Percentiles rank a stretch among this genome's conserved stretches.
These are phyloP conservation scores for Gobiocypris rarus DNA, from an alignment of 2,113 vertebrate species.

Conservation along the genomic window DNA sequence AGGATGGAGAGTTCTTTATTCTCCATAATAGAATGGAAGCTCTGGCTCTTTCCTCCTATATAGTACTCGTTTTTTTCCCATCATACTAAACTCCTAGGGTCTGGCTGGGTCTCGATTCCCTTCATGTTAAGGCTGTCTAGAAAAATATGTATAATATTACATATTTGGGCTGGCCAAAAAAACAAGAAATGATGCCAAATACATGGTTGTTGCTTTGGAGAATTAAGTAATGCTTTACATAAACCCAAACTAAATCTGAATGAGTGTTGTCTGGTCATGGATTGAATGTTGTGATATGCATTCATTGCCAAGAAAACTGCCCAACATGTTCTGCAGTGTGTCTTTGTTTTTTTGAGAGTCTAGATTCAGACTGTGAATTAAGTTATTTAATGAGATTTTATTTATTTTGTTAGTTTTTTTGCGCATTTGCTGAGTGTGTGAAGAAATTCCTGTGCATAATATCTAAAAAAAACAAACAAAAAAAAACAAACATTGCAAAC, in stretches of 20 bases:
- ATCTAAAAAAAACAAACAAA: no score
- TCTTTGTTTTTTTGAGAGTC: neutral
- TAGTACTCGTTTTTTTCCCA: conserved; percentile 49
- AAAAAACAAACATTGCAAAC: no score
- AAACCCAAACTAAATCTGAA: neutral
- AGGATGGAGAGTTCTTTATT: conserved; percentile 62
- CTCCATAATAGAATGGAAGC: conserved; percentile 53
- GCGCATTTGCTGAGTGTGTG: neutral
- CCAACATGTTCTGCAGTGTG: neutral
- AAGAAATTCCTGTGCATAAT: neutral
- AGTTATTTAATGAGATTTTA: conserved; percentile 14
- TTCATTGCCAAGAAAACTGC: neutral
- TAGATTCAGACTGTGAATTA: conserved; percentile 22
- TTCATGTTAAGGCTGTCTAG: neutral
- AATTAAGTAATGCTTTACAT: neutral
- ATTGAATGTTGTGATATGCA: neutral
- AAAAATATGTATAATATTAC: conserved; percentile 25
- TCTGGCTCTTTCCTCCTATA: conserved; percentile 68
- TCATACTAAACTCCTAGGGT: neutral
- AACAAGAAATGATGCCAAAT: neutral
- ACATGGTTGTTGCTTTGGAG: neutral
- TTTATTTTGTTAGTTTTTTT: neutral
- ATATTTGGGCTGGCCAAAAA: neutral
- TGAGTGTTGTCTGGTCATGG: neutral
- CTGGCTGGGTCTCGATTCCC: conserved; percentile 16